A percentile compares a stretch with the other conserved stretches of the same genome.
Evolutionary conservation across 2,888 invertebrate genomes (phyloP).

Genomic region (Meloe dianella): DNA sequence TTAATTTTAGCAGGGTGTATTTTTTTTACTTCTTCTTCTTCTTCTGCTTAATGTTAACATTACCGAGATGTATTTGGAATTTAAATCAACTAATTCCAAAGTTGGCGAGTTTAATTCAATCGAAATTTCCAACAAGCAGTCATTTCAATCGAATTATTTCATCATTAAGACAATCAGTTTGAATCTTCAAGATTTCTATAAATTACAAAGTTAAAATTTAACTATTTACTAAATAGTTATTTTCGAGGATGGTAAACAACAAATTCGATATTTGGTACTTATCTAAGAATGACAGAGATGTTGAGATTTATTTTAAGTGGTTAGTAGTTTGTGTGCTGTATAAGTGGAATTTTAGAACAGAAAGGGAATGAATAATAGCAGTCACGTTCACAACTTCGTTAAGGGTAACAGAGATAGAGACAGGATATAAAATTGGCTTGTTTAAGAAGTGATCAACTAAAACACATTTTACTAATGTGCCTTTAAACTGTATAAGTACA

Average conservation of each 20-base stretch:
- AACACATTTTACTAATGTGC: conserved; percentile 40
- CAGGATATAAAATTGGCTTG: conserved; percentile 29
- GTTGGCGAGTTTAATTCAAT: conserved; percentile 6
- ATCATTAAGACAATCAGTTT: not conserved
- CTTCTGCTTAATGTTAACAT: too few relatives aligned
- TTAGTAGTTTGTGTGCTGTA: conserved; percentile 4
- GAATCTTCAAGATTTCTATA: not conserved
- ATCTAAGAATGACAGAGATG: not conserved
- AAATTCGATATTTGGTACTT: not conserved
- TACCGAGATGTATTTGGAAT: too few relatives aligned
- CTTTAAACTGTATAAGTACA: conserved; percentile 36
- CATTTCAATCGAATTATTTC: not conserved
- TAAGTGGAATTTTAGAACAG: conserved; percentile 7
- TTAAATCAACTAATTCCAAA: not conserved
- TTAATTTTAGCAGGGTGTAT: too few relatives aligned
- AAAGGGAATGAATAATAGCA: conserved; percentile 27
- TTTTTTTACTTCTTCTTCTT: too few relatives aligned
- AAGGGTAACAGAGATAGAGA: not conserved
- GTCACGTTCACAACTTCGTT: conserved; percentile 28
- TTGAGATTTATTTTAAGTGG: conserved; percentile 8
- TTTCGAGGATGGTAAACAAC: not conserved
- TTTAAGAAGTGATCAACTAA: conserved; percentile 43
- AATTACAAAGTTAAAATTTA: not conserved
- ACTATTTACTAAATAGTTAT: not conserved
- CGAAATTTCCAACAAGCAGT: not conserved